phyloP scores from a whole-genome alignment of 2,797 vertebrate species.

The Todus mexicanus region DNA sequence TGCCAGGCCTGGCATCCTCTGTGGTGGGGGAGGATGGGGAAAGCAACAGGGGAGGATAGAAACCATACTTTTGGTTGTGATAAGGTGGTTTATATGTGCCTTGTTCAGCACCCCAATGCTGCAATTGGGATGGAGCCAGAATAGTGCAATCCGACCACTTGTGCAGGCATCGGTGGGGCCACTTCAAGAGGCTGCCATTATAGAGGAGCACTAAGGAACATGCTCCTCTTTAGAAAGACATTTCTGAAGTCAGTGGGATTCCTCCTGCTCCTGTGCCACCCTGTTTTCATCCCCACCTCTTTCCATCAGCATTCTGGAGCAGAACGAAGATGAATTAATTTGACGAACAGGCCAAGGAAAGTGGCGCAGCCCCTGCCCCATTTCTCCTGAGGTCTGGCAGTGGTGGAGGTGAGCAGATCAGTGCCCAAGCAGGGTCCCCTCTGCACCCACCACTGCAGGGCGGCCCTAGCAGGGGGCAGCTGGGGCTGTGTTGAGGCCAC shows the following conservation, averaged over 20 bases:
- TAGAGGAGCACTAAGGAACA: accelerated
- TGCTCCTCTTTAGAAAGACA: neutral
- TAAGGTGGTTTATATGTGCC: neutral
- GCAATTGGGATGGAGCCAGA: neutral
- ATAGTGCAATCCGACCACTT: accelerated
- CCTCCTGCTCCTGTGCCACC: neutral
- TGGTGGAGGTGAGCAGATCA: neutral
- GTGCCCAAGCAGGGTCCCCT: accelerated
- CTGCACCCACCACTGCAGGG: accelerated
- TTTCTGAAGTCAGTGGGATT: accelerated
- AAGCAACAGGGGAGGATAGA: neutral
- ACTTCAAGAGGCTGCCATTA: neutral
- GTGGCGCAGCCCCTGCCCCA: neutral
- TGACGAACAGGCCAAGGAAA: accelerated
- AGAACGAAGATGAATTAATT: neutral
- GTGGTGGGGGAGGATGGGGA: neutral
- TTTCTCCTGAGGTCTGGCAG: neutral
- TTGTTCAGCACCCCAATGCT: neutral
- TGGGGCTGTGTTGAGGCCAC: neutral
- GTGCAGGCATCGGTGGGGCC: neutral
- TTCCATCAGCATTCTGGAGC: neutral
- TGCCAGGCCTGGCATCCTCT: neutral
- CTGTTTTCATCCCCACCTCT: accelerated
- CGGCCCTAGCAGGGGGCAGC: accelerated
- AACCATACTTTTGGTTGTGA: neutral